Evolutionary conservation across 2,797 vertebrate genomes (phyloP), one percentile per base, ranked within the genome.

Genomic region (Syngnathus acus): DNA sequence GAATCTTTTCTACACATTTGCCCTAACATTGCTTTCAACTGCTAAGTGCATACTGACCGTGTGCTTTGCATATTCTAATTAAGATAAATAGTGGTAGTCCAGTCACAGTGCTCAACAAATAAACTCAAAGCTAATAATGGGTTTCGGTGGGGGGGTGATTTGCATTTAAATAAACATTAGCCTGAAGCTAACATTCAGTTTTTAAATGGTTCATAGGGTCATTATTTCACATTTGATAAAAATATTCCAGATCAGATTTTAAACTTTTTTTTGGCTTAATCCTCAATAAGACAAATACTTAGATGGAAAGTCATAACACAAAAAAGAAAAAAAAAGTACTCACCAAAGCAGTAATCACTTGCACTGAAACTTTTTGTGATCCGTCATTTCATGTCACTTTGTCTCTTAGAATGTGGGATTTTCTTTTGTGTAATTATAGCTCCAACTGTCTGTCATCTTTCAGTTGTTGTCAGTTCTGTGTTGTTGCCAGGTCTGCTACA

Each of bases 1-100:
- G 73, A 83, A 86, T 78, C 14, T 79, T 81, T 77, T 81, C 68
- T 70, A 64, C 73, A 72, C 74, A 77, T 78, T 80, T 81, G 73
- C 72, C 77, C 72, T 80, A 78, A 87, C 78, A 86, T 78, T 71
- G 71, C 66, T 77, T 84, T 78, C 71, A 72, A 71, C 65, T 77
- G 61, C 57, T 71, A 78, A 77, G 64, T 74, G 60, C 64, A 65
- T 64, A 39, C 37, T 71, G 62, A 78, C 83, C 72, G 63, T 73
- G 69, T 66, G 65, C 39, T 70, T 65, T 61, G 72, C 58, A 65
- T 59, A 73, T 85, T 82, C 62, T 53, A 9, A 74, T 77, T 65
- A 71, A 78, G 81, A 84, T 77, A 72, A 82, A 80, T 43, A 69
- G 59, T 19, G 8, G n/a, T n/a, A 42, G 21, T 40, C 51, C 45